Evolutionary conservation across 2,888 invertebrate species (phyloP), one percentile per base, ranked within the genome.

Genomic region (Eupsilia transversa): DNA sequence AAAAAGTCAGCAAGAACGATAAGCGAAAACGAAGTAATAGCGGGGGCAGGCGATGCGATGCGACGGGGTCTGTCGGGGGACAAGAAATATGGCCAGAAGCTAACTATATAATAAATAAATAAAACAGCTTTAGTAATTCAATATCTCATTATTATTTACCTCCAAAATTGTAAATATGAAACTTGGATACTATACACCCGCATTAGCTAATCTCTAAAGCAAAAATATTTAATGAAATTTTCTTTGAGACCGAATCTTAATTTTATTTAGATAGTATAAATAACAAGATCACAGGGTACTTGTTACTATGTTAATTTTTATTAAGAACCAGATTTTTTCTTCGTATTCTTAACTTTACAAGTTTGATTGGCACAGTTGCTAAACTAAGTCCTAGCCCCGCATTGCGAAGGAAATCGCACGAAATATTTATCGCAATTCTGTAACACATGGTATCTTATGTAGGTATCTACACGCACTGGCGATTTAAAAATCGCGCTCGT

Each of bases 121-220:
- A 59, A 64, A 70, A 54, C 23, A 46, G 54, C 10, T 20, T 46
- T 20, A 46, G 20, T 46, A 46, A 46, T 46, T 46, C 20, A 46
- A 46, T 46, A 46, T 46, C 46, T 46, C 20, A 20, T 46, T 20
- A 46, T 46, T 35, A 35, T n/a, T n/a, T n/a, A n/a, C 17, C 23
- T 43, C 23, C 20, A 38, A 43, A 69, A 35, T 43, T 54, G 9
- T 46, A 43, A 54, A 46, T 23, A 17, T 3, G 7, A 56, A 56
- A 57, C 57, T 46, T 57, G 14, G 5, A 60, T 49, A 33, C 33
- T 59, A 35, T 43, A 57, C 12, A 63, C 57, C 30, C 54, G 67
- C 54, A 68, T 76, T 68, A 64, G 41, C 14, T 57, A 72, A 66
- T 52, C 74, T 64, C 14, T 46, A 33, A 49, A 63, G 35, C n/a